Evolutionary conservation across 1,140 invertebrate species (phyloP).

Genomic region (Calosoma granatense): DNA sequence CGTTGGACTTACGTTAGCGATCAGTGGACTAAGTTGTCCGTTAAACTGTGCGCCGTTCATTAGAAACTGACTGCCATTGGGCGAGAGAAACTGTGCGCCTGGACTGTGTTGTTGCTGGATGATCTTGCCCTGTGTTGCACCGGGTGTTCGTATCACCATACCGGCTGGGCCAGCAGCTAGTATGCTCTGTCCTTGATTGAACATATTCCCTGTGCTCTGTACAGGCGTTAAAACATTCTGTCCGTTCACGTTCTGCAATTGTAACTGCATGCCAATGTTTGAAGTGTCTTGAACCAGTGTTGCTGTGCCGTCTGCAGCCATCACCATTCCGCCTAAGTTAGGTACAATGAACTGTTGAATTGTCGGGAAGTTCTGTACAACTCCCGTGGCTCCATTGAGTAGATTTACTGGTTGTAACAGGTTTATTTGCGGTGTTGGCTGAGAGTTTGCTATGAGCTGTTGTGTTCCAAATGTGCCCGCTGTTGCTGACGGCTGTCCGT

Average conservation of each 20-base stretch:
- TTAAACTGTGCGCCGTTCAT: conserved; percentile 63
- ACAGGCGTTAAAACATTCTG: conserved; percentile 66
- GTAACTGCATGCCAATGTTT: conserved; percentile 62
- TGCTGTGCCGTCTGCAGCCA: conserved; percentile 41
- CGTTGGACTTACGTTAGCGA: conserved; percentile 61
- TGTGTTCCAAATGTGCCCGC: conserved; percentile 51
- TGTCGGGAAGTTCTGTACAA: conserved; percentile 65
- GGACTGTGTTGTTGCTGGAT: conserved; percentile 57
- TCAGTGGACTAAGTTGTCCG: conserved; percentile 66
- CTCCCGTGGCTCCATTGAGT: conserved; percentile 56
- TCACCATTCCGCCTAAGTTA: conserved; percentile 48
- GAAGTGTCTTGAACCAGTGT: conserved; percentile 63
- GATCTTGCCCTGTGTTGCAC: conserved; percentile 58
- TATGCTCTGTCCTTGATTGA: conserved; percentile 49
- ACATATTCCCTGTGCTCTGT: conserved; percentile 41
- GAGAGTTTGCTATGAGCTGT: conserved; percentile 56
- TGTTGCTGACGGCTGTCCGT: conserved; percentile 47
- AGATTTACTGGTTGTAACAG: conserved; percentile 70
- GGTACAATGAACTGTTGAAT: conserved; percentile 77
- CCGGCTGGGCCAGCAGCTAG: conserved; percentile 58
- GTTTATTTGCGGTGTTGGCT: conserved; percentile 65
- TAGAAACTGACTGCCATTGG: conserved; percentile 58
- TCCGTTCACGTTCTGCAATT: conserved; percentile 69
- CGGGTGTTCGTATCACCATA: conserved; percentile 65
- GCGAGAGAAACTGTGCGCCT: conserved; percentile 59